These are phyloP conservation scores for Ferdinandea cuprea DNA, from an alignment of 2,888 invertebrate genomes.

Conservation along the genomic window DNA sequence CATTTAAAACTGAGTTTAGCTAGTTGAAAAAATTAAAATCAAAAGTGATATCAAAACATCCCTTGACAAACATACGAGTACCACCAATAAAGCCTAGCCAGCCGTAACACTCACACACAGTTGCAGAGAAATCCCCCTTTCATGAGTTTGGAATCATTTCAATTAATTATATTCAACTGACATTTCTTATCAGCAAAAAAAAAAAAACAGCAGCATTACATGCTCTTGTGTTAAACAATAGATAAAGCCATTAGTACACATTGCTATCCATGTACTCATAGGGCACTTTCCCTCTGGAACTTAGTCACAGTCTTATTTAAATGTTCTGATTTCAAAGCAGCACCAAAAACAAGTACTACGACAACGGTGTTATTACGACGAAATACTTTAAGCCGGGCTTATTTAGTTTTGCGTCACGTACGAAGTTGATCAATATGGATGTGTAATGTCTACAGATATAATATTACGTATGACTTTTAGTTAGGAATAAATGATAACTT, in stretches of 20 bases:
- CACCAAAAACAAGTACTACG: background rate
- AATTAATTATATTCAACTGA: slow-evolving; percentile 56
- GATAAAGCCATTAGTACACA: slow-evolving; percentile 11
- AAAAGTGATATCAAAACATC: slow-evolving; percentile 5
- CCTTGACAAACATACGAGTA: background rate
- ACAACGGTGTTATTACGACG: background rate
- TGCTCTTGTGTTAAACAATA: slow-evolving; percentile 1
- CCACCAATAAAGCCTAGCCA: background rate
- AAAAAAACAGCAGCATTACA: slow-evolving; percentile 26
- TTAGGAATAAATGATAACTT: too few species aligned
- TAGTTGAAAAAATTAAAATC: background rate
- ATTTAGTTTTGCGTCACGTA: slow-evolving; percentile 6
- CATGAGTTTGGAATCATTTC: slow-evolving; percentile 3
- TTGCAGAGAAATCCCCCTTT: slow-evolving; percentile 40
- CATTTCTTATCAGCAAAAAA: slow-evolving; percentile 43
- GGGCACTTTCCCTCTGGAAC: slow-evolving; percentile 12
- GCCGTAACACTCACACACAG: background rate
- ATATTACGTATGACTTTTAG: too few species aligned
- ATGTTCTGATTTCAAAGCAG: slow-evolving; percentile 11
- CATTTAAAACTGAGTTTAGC: too few species aligned
- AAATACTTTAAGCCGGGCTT: slow-evolving; percentile 18
- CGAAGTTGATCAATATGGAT: too few species aligned
- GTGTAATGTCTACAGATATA: too few species aligned
- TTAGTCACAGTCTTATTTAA: slow-evolving; percentile 40
- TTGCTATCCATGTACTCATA: background rate